Percentiles rank a stretch among this genome's conserved stretches.
phyloP scores from a whole-genome alignment of 1,140 invertebrate species.

The Doryteuthis pealeii region DNA sequence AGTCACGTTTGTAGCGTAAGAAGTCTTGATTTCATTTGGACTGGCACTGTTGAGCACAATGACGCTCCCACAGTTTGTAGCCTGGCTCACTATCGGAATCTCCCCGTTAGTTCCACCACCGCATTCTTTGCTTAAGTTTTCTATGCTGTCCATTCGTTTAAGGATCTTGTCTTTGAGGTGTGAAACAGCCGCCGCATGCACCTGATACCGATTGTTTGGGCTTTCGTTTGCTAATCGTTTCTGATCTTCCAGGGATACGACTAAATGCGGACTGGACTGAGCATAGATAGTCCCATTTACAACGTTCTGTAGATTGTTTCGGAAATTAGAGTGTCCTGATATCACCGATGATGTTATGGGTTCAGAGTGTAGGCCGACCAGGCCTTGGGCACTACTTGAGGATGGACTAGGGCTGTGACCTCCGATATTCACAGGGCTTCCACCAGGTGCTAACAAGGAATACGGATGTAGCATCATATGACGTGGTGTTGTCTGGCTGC shows the following conservation, averaged over 20 bases:
- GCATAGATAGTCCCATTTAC: neutral
- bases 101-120: neutral
- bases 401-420: neutral
- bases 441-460: constrained; percentile 10
- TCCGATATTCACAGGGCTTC: neutral
- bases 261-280: neutral
- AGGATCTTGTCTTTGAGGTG: constrained; percentile 51
- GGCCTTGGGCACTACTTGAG: neutral
- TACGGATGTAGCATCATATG: constrained; percentile 19
- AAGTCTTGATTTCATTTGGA: neutral
- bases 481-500: neutral
- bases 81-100: neutral
- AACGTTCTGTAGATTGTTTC: neutral
- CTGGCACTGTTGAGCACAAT: constrained; percentile 9
- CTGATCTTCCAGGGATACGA: neutral
- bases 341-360: neutral
- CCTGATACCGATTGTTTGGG: constrained; percentile 30
- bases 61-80: neutral
- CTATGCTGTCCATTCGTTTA: constrained; percentile 46
- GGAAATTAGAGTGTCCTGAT: neutral
- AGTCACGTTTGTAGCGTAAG: constrained; percentile 4
- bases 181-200: constrained; percentile 43
- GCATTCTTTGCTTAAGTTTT: constrained; percentile 42
- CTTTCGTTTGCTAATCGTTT: constrained; percentile 9
- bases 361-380: neutral